Base-by-base conservation (phyloP, 2,888 invertebrate species). In the Tiphia femorata region DNA sequence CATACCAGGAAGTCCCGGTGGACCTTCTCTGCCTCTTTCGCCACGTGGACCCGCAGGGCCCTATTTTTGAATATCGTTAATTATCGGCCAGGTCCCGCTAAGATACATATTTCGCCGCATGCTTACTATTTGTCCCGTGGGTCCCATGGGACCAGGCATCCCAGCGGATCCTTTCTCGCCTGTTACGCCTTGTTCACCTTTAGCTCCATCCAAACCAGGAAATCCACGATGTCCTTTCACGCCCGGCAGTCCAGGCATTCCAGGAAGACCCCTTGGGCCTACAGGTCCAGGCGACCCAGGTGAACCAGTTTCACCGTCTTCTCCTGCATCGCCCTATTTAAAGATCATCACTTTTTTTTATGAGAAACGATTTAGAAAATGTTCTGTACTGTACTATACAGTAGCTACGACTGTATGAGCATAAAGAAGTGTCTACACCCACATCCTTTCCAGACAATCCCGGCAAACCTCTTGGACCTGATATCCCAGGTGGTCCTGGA, bases 221-320 rank as follows among this genome's bases (percentile, higher is more conserved):
- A 90, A 92, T 1, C 95, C 95, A 44, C 92, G 87, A 79, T 95
- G 94, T 0, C 95, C 95, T 83, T 95, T 95, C 0, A 89, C 81
- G 2, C 95, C 95, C 2, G 93, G 92, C 3, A 94, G 84, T 0
- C 94, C 94, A 0, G 94, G 92, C 82, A 92, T 86, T 30, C 95
- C 90, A 2, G 89, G 86, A 6, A 89, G 81, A 0, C 95, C 95
- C 67, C 94, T 86, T 0, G 91, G 86, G 0, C 95, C 95, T 1
- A 90, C 84, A 16, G 91, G 89, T 0, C 94, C 94, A 3, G 86
- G 80, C 3, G 89, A 84, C 17, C 95, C 95, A 2, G 88, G 79
- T n/a, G 88, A 86, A 0, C 95, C 95, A 0, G 89, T 85, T 82
- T 92, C 94, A 19, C 93, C 96, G 82, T 92, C 95, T 83, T 92